Conservation (phyloP, 2,113 vertebrate genomes). For the Acrocephalus kingi region DNA sequence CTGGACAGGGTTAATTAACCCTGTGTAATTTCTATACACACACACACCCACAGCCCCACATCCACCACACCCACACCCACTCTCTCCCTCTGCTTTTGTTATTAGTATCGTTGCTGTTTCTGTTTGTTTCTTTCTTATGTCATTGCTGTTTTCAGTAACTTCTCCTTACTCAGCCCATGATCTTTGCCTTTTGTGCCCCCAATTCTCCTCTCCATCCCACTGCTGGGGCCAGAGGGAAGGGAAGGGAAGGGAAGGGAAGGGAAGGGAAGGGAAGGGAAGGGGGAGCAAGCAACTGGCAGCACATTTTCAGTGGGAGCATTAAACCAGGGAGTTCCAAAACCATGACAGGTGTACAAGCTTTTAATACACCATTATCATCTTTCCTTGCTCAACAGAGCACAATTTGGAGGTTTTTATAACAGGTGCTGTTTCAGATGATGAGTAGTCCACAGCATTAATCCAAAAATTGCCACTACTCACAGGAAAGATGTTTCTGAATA, state of each 20-base stretch:
- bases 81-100: rapidly evolving
- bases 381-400: neutral
- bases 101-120: neutral
- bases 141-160: neutral
- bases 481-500: neutral
- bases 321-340: neutral
- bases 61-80: too few relatives aligned
- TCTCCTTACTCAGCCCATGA: neutral
- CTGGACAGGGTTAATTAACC: neutral
- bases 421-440: neutral
- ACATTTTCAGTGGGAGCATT: neutral
- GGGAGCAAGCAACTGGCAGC: neutral
- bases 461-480: neutral
- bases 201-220: neutral
- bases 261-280: too few relatives aligned
- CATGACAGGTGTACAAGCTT: neutral
- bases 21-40: neutral
- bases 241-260: too few relatives aligned
- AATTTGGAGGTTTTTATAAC: neutral
- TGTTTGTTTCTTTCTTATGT: neutral
- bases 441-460: neutral
- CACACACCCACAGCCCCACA: too few relatives aligned
- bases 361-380: neutral
- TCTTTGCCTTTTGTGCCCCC: neutral
- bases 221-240: neutral